Evolutionary conservation across 2,888 invertebrate genomes (phyloP), one percentile per base, ranked within the genome.

Genomic region (Zelleria hepariella): DNA sequence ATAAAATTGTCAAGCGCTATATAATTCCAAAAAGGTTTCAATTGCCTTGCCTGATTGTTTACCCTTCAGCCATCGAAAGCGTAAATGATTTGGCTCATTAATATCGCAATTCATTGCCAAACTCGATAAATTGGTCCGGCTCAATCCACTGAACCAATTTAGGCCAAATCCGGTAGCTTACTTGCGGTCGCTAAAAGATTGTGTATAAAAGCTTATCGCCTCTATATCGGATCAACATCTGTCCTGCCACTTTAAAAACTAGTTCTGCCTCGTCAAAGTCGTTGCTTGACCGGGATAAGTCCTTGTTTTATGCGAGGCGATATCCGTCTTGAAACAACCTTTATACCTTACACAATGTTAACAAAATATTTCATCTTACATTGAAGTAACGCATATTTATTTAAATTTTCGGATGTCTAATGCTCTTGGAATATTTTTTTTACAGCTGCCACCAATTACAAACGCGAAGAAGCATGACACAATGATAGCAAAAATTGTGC

Each of bases 181-280:
- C 10, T 42, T 42, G 15, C 10, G 54, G 3, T 23, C 15, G 20
- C 54, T 18, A 26, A 18, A 24, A 54, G 23, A 26, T 10, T 26
- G 32, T 5, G 32, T 42, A 42, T 54, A 15, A 24, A 54, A 26
- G 18, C 54, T 54, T 54, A 26, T 26, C 54, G 25, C n/a, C 25
- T 21, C 8, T 15, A 42, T 47, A 57, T 57, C 47, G 23, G 57
- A 24, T 57, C 57, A 47, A 57, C 23, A 57, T 57, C 57, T 57
- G 57, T 57, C 48, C 15, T 18, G 25, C 15, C 53, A 23, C 6
- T 57, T n/a, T 57, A 57, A 42, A 57, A 57, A 57, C 57, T 24
- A 8, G 57, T 57, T 47, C 48, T 42, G 32, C 32, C 32, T 47
- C 23, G 57, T 57, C 57, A 57, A 57, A 23, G n/a, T 7, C 32